Base-by-base conservation (phyloP, 2,113 vertebrate species). In the Macaca nemestrina region DNA sequence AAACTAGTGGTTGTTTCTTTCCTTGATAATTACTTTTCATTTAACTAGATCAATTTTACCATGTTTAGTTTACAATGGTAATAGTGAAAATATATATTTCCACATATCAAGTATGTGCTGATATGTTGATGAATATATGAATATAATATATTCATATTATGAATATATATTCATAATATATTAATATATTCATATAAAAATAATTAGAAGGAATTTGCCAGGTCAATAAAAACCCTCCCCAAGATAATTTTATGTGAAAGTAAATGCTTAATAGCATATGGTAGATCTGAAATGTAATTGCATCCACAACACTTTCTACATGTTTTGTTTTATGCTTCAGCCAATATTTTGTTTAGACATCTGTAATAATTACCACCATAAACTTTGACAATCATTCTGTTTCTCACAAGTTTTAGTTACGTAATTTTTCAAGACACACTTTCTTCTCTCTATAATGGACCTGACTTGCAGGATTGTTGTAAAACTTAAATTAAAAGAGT, bases 181-280 rank as follows among this genome's bases (percentile, higher is more conserved):
- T 61, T 1, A 27, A 61, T 67, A 43, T 70, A 91, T n/a, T 9
- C 30, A 70, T 48, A 14, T 40, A 88, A 48, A 9, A 93, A 72
- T 83, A 75, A 92, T 61, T 88, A 67, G 88, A 96, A 83, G 16
- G 0, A 14, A 80, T 48, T 57, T 78, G 64, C 40, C 27, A 52
- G 32, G 32, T 64, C 57, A 93, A 30, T 57, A 16, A 88, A 86
- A 83, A 25, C 50, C 48, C 72, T 18, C 14, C 38, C 13, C 13
- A 93, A 95, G 50, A 82, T 35, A 95, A 23, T 94, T 85, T 90
- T 75, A 72, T 68, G 64, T 61, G 23, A 64, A 97, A 80, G 35
- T 70, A 83, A 79, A 9, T 83, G 25, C 23, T 80, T 95, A 79
- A 38, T 48, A 79, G 23, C 40, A 67, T 12, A 83, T 18, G 50